Evolutionary conservation across 2,113 vertebrate species (phyloP).

Genomic region (Lycocorax pyrrhopterus): DNA sequence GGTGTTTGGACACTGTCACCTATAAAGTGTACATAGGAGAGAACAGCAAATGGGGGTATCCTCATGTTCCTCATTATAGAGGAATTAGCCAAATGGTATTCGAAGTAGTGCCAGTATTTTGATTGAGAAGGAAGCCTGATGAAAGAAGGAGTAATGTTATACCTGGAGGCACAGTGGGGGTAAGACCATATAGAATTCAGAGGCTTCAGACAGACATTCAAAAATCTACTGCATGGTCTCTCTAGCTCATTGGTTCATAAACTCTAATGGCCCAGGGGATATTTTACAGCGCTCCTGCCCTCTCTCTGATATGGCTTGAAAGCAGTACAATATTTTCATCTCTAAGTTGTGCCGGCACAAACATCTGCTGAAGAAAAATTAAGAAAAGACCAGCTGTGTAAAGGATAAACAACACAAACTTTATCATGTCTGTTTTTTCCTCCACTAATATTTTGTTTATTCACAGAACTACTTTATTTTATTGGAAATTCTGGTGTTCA

Average conservation of each 20-base stretch:
- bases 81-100: neutral
- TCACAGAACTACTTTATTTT: slow-evolving; percentile 33
- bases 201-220: neutral
- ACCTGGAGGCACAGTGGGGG: neutral
- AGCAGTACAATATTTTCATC: neutral
- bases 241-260: neutral
- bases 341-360: neutral
- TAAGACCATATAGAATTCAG: neutral
- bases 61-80: neutral
- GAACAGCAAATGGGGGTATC: neutral
- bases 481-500: slow-evolving; percentile 15
- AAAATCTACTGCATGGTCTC: neutral
- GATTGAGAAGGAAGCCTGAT: neutral
- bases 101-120: neutral
- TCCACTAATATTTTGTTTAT: slow-evolving; percentile 43
- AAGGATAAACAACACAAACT: slow-evolving; percentile 29
- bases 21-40: neutral
- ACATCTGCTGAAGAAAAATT: slow-evolving; percentile 29
- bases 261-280: neutral
- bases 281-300: neutral
- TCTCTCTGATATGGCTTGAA: neutral
- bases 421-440: slow-evolving; percentile 30
- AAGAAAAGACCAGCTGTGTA: slow-evolving; percentile 17
- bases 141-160: neutral
- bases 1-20: neutral